phyloP scores from a whole-genome alignment of 2,888 invertebrate genomes.

The Mamestra brassicae region DNA sequence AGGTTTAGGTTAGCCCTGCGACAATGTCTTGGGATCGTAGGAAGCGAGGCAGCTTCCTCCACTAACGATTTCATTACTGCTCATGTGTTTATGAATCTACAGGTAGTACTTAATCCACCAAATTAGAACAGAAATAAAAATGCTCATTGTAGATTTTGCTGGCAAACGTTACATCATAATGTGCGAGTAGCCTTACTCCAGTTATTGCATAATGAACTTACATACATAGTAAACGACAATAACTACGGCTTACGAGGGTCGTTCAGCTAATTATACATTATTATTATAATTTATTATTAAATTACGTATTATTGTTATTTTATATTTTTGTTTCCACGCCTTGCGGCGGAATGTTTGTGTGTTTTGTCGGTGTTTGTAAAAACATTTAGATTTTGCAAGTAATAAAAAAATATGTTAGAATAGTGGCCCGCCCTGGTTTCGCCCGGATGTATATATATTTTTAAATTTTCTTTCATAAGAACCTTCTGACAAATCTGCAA shows the following conservation, averaged over 20 bases:
- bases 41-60: too few relatives aligned
- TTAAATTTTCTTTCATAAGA: too few relatives aligned
- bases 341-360: not conserved
- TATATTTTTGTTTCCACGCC: conserved; percentile 15
- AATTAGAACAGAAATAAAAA: too few relatives aligned
- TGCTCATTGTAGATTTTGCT: not conserved
- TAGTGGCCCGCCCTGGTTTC: too few relatives aligned
- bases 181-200: conserved; percentile 29
- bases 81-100: too few relatives aligned
- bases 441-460: not conserved
- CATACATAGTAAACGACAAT: conserved; percentile 42
- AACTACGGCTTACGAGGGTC: conserved; percentile 53
- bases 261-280: conserved; percentile 41
- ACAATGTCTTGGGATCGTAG: too few relatives aligned
- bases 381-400: not conserved
- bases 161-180: conserved; percentile 35
- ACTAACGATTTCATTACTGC: too few relatives aligned
- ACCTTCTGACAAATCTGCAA: too few relatives aligned
- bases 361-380: not conserved
- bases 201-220: conserved; percentile 44
- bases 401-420: not conserved
- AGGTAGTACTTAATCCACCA: too few relatives aligned
- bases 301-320: conserved; percentile 13
- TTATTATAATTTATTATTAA: conserved; percentile 25
- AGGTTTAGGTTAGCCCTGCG: too few relatives aligned